phyloP scores from a whole-genome alignment of 2,113 vertebrate genomes.

The Hyperoodon ampullatus region DNA sequence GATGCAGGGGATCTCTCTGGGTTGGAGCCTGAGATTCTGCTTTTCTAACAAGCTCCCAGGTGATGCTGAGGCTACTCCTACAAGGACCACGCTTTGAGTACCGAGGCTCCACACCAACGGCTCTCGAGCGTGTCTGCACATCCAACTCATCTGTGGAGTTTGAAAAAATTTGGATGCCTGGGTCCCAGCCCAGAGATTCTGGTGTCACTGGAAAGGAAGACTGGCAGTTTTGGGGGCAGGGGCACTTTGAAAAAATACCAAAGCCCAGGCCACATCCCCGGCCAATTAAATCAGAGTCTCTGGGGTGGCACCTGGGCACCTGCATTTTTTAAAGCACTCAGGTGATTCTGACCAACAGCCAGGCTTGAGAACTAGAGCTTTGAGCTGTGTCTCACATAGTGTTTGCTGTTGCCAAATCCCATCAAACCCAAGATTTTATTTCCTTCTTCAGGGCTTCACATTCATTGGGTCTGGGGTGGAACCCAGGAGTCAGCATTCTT shows the following conservation, averaged over 20 bases:
- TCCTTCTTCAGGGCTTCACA: neutral
- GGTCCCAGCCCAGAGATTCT: neutral
- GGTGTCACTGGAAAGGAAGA: too few species aligned
- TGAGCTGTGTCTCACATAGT: accelerated
- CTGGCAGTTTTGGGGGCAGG: accelerated
- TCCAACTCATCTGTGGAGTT: neutral
- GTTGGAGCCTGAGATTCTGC: neutral
- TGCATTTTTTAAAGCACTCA: neutral
- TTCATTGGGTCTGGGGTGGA: neutral
- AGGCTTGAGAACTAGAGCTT: neutral
- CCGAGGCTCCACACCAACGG: neutral
- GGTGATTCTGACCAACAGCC: neutral
- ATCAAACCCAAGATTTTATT: neutral
- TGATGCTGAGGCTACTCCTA: neutral
- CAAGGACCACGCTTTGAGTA: neutral
- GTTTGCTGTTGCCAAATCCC: too few species aligned
- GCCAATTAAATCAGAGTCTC: neutral
- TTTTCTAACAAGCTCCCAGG: neutral
- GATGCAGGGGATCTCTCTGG: neutral
- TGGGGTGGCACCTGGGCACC: neutral
- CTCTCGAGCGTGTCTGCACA: neutral
- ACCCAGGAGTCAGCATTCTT: neutral
- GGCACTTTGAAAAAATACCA: neutral
- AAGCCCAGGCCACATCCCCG: neutral
- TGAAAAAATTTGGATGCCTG: accelerated